A percentile compares a stretch with the other conserved stretches of the same genome.
Conservation (phyloP, 1,140 invertebrate species). For the Meteorus sp. region DNA sequence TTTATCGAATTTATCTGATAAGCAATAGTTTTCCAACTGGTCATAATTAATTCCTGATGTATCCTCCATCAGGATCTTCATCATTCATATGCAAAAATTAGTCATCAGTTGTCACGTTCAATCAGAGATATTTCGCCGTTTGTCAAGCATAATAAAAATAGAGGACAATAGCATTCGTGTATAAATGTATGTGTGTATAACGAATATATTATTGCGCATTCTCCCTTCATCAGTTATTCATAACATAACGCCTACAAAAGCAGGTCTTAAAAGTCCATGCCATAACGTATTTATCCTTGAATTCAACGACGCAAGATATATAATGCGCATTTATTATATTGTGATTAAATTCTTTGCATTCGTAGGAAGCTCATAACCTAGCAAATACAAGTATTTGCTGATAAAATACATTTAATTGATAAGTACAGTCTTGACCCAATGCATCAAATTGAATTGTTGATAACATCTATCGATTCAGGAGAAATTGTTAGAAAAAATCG, state of each 20-base stretch:
- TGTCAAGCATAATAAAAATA: conserved; percentile 8
- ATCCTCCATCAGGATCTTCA: not conserved
- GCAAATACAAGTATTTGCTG: conserved; percentile 2
- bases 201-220: too few species aligned
- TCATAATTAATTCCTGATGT: not conserved
- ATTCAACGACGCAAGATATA: conserved; percentile 4
- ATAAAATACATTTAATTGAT: too few species aligned
- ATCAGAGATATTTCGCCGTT: conserved; percentile 16
- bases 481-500: too few species aligned
- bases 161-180: conserved; percentile 13
- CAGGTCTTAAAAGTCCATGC: conserved; percentile 21
- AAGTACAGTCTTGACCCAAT: too few species aligned
- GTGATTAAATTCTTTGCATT: conserved; percentile 23
- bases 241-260: conserved; percentile 21
- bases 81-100: too few species aligned
- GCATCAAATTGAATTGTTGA: too few species aligned
- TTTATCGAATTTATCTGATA: too few species aligned
- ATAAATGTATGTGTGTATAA: too few species aligned
- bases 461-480: too few species aligned
- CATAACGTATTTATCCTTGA: conserved; percentile 28
- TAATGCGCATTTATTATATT: conserved; percentile 11
- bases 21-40: not conserved
- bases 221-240: conserved; percentile 31
- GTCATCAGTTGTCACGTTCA: not conserved
- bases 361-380: conserved; percentile 9